Percentiles rank a stretch among this genome's conserved stretches.
Evolutionary conservation across 1,140 invertebrate species (phyloP).

Genomic region (Pectinophora gossypiella): DNA sequence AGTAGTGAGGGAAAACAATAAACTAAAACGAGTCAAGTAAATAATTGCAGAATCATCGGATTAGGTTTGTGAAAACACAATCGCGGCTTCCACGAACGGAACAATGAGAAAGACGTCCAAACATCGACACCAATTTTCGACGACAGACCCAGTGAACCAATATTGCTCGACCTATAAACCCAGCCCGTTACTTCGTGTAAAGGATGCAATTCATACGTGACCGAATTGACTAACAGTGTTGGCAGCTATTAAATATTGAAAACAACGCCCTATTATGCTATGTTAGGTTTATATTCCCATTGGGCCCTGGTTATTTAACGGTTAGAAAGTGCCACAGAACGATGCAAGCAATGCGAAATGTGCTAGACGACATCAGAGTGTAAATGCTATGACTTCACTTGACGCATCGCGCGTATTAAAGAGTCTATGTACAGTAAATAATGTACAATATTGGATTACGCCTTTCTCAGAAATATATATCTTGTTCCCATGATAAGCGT

Average conservation of each 20-base stretch:
- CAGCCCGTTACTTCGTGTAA: slow-evolving; percentile 43
- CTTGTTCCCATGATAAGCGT: no score
- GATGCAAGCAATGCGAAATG: not conserved
- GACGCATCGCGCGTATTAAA: not conserved
- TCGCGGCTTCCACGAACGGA: not conserved
- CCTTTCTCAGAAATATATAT: no score
- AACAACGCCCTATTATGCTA: slow-evolving; percentile 30
- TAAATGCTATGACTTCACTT: not conserved
- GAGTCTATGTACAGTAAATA: no score
- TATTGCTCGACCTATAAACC: slow-evolving; percentile 27
- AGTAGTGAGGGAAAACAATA: no score
- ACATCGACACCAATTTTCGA: slow-evolving; percentile 24
- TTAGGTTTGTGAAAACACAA: not conserved
- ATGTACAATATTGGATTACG: no score
- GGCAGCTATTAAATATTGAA: slow-evolving; percentile 33
- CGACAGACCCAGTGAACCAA: slow-evolving; percentile 24
- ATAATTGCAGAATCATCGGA: not conserved
- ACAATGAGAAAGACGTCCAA: slow-evolving; percentile 32
- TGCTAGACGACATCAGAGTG: not conserved
- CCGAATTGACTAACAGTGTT: slow-evolving; percentile 24
- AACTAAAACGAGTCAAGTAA: slow-evolving; percentile 1
- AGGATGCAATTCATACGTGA: slow-evolving; percentile 47
- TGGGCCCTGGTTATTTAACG: slow-evolving; percentile 34
- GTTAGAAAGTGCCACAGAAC: slow-evolving; percentile 36
- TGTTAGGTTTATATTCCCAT: slow-evolving; percentile 26